Evolutionary conservation across 2,113 vertebrate genomes (phyloP), one percentile per base, ranked within the genome.

Genomic region (Lampris megalopsis): DNA sequence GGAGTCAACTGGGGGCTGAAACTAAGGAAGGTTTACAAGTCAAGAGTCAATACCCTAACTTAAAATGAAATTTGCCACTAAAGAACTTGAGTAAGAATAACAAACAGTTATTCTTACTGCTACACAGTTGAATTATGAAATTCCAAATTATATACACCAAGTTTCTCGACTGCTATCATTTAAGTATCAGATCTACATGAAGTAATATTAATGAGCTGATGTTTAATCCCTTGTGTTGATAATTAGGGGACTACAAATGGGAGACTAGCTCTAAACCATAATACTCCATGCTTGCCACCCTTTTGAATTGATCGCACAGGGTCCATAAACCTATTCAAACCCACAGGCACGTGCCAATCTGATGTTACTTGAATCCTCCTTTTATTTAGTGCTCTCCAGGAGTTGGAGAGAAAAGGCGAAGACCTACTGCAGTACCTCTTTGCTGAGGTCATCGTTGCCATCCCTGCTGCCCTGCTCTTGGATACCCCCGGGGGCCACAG

Each of bases 401-500:
- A 69, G 60, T 69, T 36, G 3, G 6, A 61, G n/a, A 54, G 8
- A 2, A 49, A 65, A 50, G 9, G 47, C 45, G 52, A 65, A 52
- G 11, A 63, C 9, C 7, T 41, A 59, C 49, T 38, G 72, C 74
- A n/a, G 42, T 96, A 99, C 97, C 97, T 99, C 97, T 93, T 99
- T 99, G 75, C 95, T 97, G 85, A 99, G 93, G 75, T 99, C 93
- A 53, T 93, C 94, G 4, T 91, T 92, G 80, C 82, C 90, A 53
- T 90, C 90, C 72, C 92, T 86, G 89, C 79, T 95, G 71, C 83
- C 80, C 58, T 92, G 92, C 75, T 94, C 96, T 86, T 95, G 96
- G 7, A 89, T 95, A 24, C 74, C 95, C 1, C 97, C 96, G 6
- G 95, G 95, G 6, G 97, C 98, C 85, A 97, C 96, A 0, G 97